Conservation (phyloP, 2,888 invertebrate genomes). For the Endotricha flammealis region DNA sequence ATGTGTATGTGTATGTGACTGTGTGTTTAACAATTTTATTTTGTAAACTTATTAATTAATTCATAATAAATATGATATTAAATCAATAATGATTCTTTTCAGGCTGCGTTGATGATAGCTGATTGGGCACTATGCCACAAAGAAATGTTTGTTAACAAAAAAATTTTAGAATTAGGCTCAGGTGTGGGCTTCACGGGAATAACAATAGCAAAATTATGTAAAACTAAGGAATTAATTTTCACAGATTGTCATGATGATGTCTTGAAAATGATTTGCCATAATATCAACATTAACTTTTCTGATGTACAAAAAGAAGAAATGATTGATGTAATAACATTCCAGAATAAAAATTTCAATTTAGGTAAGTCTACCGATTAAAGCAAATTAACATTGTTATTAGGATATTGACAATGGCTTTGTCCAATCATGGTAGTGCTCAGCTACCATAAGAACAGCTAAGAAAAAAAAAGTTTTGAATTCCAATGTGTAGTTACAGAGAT, state of each 20-base stretch:
- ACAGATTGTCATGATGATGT: slow-evolving; percentile 85
- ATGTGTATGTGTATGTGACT: no score
- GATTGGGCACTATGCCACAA: slow-evolving; percentile 83
- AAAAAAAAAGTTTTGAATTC: no score
- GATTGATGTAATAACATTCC: slow-evolving; percentile 23
- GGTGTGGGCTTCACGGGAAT: slow-evolving; percentile 87
- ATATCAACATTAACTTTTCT: slow-evolving; percentile 80
- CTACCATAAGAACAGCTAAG: no score
- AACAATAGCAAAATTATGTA: slow-evolving; percentile 74
- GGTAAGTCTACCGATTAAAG: no score
- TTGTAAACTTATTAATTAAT: no score
- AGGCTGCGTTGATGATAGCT: slow-evolving; percentile 84
- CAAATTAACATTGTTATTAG: no score
- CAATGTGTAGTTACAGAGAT: no score
- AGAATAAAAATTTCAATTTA: slow-evolving; percentile 24
- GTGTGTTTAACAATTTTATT: no score
- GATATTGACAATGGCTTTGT: no score
- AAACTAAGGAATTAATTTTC: slow-evolving; percentile 75
- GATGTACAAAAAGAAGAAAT: slow-evolving; percentile 18
- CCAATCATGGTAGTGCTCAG: no score
- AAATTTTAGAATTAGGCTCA: slow-evolving; percentile 85
- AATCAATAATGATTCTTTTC: slow-evolving; percentile 37
- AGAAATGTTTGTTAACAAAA: slow-evolving; percentile 69
- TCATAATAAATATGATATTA: no score
- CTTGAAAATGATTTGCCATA: slow-evolving; percentile 79